A percentile compares a stretch with the other conserved stretches of the same genome.
phyloP scores from a whole-genome alignment of 2,113 vertebrate species.

The Nestor notabilis region DNA sequence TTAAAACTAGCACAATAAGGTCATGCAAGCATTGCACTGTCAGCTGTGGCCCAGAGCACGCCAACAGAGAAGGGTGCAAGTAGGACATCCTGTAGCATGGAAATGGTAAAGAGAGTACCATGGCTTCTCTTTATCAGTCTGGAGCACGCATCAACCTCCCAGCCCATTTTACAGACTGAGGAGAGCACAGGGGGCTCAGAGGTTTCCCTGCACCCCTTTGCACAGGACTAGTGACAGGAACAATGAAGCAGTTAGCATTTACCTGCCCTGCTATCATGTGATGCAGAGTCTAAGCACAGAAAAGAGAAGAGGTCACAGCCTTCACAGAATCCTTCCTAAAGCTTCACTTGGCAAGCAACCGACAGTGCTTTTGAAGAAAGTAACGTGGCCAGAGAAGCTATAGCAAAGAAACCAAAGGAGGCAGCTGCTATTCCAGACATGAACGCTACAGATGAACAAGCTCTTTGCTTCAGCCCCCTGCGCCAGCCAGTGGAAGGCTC shows the following conservation, averaged over 20 bases:
- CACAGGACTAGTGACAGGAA: background rate
- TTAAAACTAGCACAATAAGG: background rate
- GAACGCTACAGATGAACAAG: background rate
- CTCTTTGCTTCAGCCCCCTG: background rate
- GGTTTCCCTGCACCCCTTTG: background rate
- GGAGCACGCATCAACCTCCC: background rate
- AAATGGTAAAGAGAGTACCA: background rate
- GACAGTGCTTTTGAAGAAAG: background rate
- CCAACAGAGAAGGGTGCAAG: background rate
- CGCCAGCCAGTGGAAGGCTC: background rate
- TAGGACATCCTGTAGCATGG: background rate
- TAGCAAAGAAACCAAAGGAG: background rate
- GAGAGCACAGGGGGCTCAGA: background rate
- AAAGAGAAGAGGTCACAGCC: background rate
- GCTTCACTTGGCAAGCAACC: background rate
- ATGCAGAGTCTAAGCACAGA: background rate
- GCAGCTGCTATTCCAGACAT: background rate
- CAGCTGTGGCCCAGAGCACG: no score
- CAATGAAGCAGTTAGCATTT: background rate
- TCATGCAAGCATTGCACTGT: background rate
- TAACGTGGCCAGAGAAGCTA: background rate
- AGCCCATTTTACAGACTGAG: background rate
- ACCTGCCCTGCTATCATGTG: background rate
- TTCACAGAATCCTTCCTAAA: background rate
- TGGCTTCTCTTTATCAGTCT: background rate